Evolutionary conservation across 2,888 invertebrate species (phyloP).

Genomic region (Epinotia nisella): DNA sequence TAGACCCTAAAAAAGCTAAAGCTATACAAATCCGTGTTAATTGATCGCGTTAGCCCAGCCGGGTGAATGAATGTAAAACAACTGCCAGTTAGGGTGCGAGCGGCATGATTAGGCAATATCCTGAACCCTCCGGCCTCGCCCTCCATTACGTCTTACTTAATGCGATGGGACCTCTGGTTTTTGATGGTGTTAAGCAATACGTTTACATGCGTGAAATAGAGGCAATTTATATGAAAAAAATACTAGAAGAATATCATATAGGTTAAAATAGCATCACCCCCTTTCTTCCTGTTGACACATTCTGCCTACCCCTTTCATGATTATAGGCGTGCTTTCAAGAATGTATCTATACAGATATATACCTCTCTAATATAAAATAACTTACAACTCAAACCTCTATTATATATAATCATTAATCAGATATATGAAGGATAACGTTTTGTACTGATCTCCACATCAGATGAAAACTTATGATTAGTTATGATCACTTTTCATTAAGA

Average conservation of each 20-base stretch:
- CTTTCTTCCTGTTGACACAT: too few species aligned
- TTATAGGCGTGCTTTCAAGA: too few species aligned
- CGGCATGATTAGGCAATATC: constrained; percentile 83
- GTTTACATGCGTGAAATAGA: constrained; percentile 8
- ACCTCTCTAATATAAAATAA: not conserved
- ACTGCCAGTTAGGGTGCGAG: constrained; percentile 82
- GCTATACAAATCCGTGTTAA: constrained; percentile 40
- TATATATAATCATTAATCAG: too few species aligned
- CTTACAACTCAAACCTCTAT: not conserved
- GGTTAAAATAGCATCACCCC: too few species aligned
- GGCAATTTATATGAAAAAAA: not conserved
- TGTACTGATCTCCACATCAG: too few species aligned
- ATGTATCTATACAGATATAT: not conserved
- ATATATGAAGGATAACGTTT: too few species aligned
- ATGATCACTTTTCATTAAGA: too few species aligned
- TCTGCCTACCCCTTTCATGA: too few species aligned
- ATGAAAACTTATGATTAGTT: too few species aligned
- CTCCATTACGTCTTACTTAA: constrained; percentile 78
- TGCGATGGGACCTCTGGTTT: constrained; percentile 78
- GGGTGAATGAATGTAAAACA: constrained; percentile 80
- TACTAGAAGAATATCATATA: not conserved
- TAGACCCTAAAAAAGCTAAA: constrained; percentile 31
- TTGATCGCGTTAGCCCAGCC: constrained; percentile 52
- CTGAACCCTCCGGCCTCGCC: constrained; percentile 70
- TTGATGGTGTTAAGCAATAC: constrained; percentile 50